Evolutionary conservation across 2,113 vertebrate genomes (phyloP).

Genomic region (Vimba vimba): DNA sequence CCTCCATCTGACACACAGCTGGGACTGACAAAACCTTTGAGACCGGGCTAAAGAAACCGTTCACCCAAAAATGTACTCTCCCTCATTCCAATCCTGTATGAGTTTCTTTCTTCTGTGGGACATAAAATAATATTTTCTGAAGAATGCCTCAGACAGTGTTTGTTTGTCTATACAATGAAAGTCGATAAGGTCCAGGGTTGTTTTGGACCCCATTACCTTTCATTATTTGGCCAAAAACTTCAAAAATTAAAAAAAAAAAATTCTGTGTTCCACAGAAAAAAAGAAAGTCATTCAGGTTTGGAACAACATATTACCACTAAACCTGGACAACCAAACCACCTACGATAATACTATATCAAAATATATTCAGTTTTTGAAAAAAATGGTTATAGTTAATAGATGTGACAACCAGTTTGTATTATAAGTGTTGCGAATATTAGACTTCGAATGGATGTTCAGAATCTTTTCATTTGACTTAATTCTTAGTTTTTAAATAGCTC

Average conservation of each 20-base stretch:
- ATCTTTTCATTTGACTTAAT: neutral
- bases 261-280: neutral
- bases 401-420: no score
- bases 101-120: neutral
- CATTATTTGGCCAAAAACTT: neutral
- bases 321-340: neutral
- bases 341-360: neutral
- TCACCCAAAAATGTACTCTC: neutral
- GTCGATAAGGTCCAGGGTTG: neutral
- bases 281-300: neutral
- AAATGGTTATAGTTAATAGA: neutral
- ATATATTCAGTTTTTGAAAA: neutral
- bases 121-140: neutral
- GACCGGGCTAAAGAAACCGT: neutral
- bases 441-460: neutral
- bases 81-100: neutral
- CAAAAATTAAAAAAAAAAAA: no score
- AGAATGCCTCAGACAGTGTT: neutral
- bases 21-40: neutral
- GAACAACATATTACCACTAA: neutral
- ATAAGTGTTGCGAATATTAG: neutral
- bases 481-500: neutral
- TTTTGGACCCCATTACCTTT: neutral
- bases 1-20: slow-evolving; percentile 35
- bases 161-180: neutral